These are phyloP conservation scores for Melierax canorus DNA, from an alignment of 2,113 vertebrate genomes.

Conservation along the genomic window DNA sequence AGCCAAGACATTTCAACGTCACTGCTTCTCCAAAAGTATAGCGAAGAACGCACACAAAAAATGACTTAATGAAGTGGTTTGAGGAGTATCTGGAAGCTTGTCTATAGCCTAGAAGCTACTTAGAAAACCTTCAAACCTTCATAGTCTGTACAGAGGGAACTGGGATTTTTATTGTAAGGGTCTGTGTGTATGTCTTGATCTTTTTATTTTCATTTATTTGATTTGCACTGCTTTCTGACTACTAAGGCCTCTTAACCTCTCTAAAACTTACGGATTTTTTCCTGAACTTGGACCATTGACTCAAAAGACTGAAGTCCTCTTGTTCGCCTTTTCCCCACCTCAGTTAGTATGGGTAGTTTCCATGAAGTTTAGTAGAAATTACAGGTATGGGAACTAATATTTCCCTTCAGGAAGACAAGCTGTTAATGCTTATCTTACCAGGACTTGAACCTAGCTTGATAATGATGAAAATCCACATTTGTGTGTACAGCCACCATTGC, in stretches of 20 bases:
- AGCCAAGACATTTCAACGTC: not conserved
- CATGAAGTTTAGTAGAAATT: not conserved
- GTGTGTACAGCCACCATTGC: not conserved
- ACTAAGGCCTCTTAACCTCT: not conserved
- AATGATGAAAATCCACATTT: not conserved
- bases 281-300: not conserved
- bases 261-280: not conserved
- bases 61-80: not conserved
- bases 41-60: not conserved
- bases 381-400: not conserved
- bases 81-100: not conserved
- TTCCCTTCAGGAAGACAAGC: not conserved
- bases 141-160: not conserved
- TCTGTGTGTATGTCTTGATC: not conserved
- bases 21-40: not conserved
- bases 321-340: not conserved
- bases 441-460: not conserved
- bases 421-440: not conserved
- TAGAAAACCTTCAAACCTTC: not conserved
- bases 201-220: not conserved
- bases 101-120: not conserved
- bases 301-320: not conserved
- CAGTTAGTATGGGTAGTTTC: not conserved
- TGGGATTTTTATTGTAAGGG: not conserved
- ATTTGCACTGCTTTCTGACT: not conserved